These are phyloP conservation scores for Spodoptera litura DNA, from an alignment of 1,140 invertebrate genomes.

Conservation along the genomic window DNA sequence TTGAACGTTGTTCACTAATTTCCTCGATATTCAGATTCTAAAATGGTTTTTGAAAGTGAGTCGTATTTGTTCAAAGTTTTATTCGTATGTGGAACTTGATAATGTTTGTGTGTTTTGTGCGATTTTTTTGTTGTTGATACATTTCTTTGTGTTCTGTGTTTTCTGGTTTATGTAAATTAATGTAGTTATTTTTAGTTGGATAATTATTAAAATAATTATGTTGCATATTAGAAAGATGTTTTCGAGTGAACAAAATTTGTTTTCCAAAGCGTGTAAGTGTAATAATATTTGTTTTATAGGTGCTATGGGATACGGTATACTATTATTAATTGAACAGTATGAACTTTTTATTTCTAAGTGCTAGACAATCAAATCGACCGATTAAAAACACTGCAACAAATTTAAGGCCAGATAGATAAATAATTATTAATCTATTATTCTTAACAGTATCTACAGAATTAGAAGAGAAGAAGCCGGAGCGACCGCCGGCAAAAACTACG, in stretches of 20 bases:
- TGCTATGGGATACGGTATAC: too few species aligned
- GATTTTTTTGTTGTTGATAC: not conserved
- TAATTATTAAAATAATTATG: not conserved
- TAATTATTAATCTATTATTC: not conserved
- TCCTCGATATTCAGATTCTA: conserved; percentile 46
- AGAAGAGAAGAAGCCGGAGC: conserved; percentile 78
- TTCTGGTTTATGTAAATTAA: not conserved
- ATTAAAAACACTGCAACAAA: not conserved
- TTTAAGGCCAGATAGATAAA: not conserved
- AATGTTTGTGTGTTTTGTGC: conserved; percentile 21
- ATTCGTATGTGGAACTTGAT: conserved; percentile 1
- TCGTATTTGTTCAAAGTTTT: conserved; percentile 38
- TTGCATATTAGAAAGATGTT: conserved; percentile 24
- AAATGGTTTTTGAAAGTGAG: conserved; percentile 76
- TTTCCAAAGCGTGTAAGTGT: conserved; percentile 28
- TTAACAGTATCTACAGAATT: conserved; percentile 65
- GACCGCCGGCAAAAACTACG: conserved; percentile 67
- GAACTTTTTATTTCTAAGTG: not conserved
- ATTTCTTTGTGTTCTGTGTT: not conserved
- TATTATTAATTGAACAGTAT: too few species aligned
- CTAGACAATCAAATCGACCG: not conserved
- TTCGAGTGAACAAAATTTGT: conserved; percentile 21
- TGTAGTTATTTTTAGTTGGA: not conserved
- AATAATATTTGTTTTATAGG: conserved; percentile 5
- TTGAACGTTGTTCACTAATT: conserved; percentile 46